Conservation (phyloP, 2,888 invertebrate genomes). For the Mesorhabditis sp. region DNA sequence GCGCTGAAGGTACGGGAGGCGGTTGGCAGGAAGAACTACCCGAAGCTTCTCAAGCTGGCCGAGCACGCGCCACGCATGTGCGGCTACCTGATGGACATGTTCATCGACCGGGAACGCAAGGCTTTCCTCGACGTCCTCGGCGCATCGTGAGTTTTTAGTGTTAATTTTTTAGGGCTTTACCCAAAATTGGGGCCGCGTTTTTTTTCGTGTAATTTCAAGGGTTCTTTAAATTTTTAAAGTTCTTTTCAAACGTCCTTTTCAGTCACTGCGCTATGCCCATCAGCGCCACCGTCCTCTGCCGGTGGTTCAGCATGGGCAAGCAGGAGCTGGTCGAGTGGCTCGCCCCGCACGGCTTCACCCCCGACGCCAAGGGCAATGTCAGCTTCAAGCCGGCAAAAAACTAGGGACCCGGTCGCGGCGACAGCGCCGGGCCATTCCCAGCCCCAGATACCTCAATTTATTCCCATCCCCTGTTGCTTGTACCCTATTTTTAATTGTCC, state of each 20-base stretch:
- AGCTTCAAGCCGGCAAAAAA: no score
- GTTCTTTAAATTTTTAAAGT: no score
- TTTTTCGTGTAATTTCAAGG: no score
- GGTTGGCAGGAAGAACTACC: slow-evolving; percentile 87
- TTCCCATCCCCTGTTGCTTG: no score
- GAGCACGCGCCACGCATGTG: slow-evolving; percentile 84
- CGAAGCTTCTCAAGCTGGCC: slow-evolving; percentile 86
- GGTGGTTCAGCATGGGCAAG: slow-evolving; percentile 82
- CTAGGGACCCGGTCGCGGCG: no score
- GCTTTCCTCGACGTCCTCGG: slow-evolving; percentile 83
- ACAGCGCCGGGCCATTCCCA: no score
- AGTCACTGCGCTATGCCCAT: slow-evolving; percentile 76
- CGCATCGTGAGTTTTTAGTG: slow-evolving; percentile 83
- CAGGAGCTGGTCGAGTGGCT: slow-evolving; percentile 81
- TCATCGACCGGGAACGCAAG: slow-evolving; percentile 89
- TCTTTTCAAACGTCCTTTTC: slow-evolving; percentile 11
- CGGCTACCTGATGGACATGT: slow-evolving; percentile 94
- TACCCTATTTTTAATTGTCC: no score
- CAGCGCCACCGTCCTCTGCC: slow-evolving; percentile 79
- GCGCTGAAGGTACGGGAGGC: slow-evolving; percentile 84
- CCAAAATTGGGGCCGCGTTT: no score
- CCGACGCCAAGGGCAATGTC: no score
- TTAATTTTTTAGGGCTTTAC: neutral
- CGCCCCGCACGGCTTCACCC: neutral
- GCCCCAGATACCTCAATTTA: no score